Base-by-base conservation (phyloP, 2,888 invertebrate genomes). In the Sylvicola fuscatus region DNA sequence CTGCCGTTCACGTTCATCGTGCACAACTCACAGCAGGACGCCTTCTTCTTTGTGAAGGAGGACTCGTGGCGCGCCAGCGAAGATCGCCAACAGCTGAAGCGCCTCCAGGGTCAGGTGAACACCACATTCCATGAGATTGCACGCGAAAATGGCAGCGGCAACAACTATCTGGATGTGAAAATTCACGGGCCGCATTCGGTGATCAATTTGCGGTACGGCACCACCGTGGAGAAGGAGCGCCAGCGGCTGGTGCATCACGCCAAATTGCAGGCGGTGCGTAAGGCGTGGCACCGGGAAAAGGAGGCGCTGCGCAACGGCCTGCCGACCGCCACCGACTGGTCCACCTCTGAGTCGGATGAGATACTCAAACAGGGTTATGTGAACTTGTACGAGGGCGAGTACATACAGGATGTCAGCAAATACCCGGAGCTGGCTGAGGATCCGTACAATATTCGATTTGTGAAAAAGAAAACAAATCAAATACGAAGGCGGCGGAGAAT, bases 381-480 rank as follows among this genome's bases (percentile, higher is more conserved):
- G 38, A 68, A 77, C 27, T 82, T 78, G 47, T 90, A 89, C 61
- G 84, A 87, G 49, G 86, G 83, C 39, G 83, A 87, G 51, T 92
- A 89, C 62, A 77, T 84, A 45, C 87, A 90, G 59, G 86, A 89
- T 53, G 80, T 89, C 26, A 74, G 78, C 46, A 64, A 75, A 40
- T 92, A 89, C 62, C 90, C 92, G 0, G 89, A 92, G 55, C 66
- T 93, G 36, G 86, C 92, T 36, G 93, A 93, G 61, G 93, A 93
- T 64, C 92, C 90, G 6, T 87, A 84, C 64, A 93, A 93, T 62
- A 75, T 95, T 41, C 73, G 81, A 50, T 87, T 90, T 54, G 70
- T 80, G 30, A 86, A 84, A 61, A 81, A 80, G 58, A 72, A 79
- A 47, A 65, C 68, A 21, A 74, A 76, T 43, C 68, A 73, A 45